Evolutionary conservation across 2,797 vertebrate species (phyloP), one percentile per base, ranked within the genome.

Genomic region (Sternarchorhynchus goeldii): DNA sequence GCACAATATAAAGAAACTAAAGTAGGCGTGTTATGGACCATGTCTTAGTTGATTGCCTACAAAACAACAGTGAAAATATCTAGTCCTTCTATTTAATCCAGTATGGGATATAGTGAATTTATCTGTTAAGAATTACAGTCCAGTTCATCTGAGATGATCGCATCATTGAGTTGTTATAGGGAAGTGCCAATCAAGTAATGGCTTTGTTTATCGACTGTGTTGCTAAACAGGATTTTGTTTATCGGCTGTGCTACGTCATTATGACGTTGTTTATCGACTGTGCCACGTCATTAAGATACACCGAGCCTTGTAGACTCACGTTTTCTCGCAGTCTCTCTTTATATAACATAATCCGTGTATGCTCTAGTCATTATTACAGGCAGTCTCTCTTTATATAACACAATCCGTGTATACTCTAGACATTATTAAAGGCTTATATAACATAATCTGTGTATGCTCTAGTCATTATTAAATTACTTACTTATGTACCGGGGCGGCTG

Each of bases 121-220:
- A 71, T 76, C 68, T 62, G 25, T 72, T 53, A 34, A 60, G 55
- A 39, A 57, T 57, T 50, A 12, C 17, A 65, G 72, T 67, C 18
- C 34, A 55, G 14, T 32, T 21, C 59, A 62, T 71, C 50, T 6
- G 68, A 78, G 60, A 59, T 64, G 34, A 59, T 63, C 29, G 34
- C 66, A 73, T 65, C 39, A 55, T n/a, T 71, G 21, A 70, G 20
- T 75, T 65, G 41, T 74, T 69, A 83, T 25, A 65, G 58, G 39
- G 60, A 83, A 64, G 5, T 39, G 39, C 41, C 29, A 64, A 36
- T 58, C 12, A 36, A 64, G 59, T 50, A 20, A 1, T 4, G 2
- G 1, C 56, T 72, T 2, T 8, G 18, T 83, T 73, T 62, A 50
- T 68, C 4, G 29, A 29, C 45, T 12, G 21, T 25, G 25, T 25